A percentile compares a stretch with the other conserved stretches of the same genome.
These are phyloP conservation scores for Stenotaenia linearis DNA, from an alignment of 2,888 invertebrate genomes.

Conservation along the genomic window DNA sequence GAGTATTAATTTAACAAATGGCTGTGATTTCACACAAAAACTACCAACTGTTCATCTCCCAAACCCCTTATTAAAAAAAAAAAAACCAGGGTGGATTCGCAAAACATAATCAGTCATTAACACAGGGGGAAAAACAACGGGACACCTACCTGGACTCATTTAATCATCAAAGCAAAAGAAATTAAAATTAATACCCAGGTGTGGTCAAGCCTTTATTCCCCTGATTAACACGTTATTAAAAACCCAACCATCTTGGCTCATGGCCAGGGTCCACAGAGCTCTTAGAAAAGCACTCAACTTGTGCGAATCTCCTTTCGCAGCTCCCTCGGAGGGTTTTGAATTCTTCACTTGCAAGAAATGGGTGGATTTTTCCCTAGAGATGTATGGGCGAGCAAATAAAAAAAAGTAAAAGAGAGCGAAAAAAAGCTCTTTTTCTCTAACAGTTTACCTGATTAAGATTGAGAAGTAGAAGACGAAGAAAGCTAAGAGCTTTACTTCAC, in stretches of 20 bases:
- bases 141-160: not conserved
- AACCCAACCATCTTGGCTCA: not conserved
- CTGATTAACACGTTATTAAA: not conserved
- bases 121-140: not conserved
- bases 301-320: not conserved
- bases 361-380: slow-evolving; percentile 6
- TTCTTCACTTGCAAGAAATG: slow-evolving; percentile 14
- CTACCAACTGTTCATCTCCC: not conserved
- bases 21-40: not conserved
- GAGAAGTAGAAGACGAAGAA: not conserved
- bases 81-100: not conserved
- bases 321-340: not conserved
- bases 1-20: not conserved
- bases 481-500: slow-evolving; percentile 7
- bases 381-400: not conserved
- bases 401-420: not conserved
- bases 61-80: not conserved
- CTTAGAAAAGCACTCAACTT: slow-evolving; percentile 10
- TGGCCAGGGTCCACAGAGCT: not conserved
- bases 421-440: not conserved
- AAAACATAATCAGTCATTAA: not conserved
- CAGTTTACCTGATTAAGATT: slow-evolving; percentile 19
- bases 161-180: not conserved
- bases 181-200: not conserved
- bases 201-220: not conserved